Percentiles rank a stretch among this genome's conserved stretches.
Evolutionary conservation across 2,797 vertebrate genomes (phyloP).

Genomic region (Gallinago solitaria): DNA sequence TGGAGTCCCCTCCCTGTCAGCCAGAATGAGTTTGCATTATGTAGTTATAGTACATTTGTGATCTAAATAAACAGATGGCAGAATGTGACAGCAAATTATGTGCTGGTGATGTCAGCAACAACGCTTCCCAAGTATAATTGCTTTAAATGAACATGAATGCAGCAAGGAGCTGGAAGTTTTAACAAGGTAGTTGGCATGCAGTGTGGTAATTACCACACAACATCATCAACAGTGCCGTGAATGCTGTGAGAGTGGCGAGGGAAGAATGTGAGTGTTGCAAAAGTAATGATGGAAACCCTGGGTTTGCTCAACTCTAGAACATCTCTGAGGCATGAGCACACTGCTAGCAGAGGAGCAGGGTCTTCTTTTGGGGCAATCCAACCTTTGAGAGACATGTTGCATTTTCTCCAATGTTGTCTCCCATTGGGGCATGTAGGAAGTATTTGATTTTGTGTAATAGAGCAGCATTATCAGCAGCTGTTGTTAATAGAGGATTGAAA

Average conservation of each 20-base stretch:
- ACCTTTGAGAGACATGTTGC: background rate
- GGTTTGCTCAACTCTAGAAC: background rate
- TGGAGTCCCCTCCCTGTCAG: constrained; percentile 73
- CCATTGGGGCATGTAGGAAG: background rate
- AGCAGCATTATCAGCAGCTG: background rate
- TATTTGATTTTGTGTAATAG: background rate
- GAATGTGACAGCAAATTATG: constrained; percentile 73
- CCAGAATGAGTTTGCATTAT: constrained; percentile 73
- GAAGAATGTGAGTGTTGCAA: background rate
- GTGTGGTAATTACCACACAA: background rate
- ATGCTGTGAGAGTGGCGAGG: background rate
- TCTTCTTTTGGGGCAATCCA: background rate
- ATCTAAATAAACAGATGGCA: constrained; percentile 80
- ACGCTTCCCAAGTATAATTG: constrained; percentile 69
- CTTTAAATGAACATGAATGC: constrained; percentile 80
- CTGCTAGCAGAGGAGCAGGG: background rate
- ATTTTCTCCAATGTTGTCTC: fast-evolving
- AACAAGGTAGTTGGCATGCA: constrained; percentile 67
- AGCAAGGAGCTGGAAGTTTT: constrained; percentile 32
- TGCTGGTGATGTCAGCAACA: constrained; percentile 66
- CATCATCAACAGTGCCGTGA: background rate
- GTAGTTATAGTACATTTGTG: constrained; percentile 72
- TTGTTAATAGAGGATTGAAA: background rate
- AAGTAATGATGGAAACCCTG: background rate
- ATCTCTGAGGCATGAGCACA: fast-evolving